phyloP scores from a whole-genome alignment of 2,113 vertebrate species.

The Regulus satrapa region DNA sequence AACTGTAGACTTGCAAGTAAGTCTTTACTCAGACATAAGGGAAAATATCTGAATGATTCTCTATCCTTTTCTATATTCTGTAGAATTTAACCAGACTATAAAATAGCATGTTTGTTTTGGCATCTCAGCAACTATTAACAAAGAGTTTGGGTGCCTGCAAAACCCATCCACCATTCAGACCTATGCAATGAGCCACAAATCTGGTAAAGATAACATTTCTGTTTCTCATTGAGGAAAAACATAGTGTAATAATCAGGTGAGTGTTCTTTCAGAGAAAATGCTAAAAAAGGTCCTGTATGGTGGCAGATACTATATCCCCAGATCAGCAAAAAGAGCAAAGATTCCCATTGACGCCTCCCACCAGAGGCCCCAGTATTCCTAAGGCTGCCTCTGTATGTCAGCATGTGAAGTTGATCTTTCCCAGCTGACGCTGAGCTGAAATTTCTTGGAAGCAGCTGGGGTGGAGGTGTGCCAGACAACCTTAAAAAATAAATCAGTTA shows the following conservation, averaged over 20 bases:
- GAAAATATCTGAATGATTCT: background rate
- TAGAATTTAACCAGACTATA: background rate
- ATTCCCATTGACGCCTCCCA: slow-evolving; percentile 40
- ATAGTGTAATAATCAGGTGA: background rate
- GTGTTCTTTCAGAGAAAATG: background rate
- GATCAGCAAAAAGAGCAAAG: slow-evolving; percentile 44
- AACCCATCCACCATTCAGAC: background rate
- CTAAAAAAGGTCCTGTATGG: background rate
- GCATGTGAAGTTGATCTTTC: slow-evolving; percentile 69
- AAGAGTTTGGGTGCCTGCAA: background rate
- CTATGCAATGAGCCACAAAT: background rate
- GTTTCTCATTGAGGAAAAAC: background rate
- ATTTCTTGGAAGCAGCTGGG: slow-evolving; percentile 65
- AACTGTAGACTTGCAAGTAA: background rate
- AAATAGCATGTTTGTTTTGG: background rate
- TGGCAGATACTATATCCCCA: slow-evolving; percentile 5
- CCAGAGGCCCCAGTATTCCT: slow-evolving; percentile 41
- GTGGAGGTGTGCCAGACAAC: slow-evolving; percentile 68
- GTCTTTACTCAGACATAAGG: background rate
- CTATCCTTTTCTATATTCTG: background rate
- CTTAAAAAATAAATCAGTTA: slow-evolving; percentile 70
- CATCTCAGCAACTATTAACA: background rate
- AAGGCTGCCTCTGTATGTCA: slow-evolving; percentile 61
- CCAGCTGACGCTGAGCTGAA: slow-evolving; percentile 60
- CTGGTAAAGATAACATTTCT: slow-evolving; percentile 22